phyloP scores from a whole-genome alignment of 2,113 vertebrate genomes.

The Toxotes chatareus region DNA sequence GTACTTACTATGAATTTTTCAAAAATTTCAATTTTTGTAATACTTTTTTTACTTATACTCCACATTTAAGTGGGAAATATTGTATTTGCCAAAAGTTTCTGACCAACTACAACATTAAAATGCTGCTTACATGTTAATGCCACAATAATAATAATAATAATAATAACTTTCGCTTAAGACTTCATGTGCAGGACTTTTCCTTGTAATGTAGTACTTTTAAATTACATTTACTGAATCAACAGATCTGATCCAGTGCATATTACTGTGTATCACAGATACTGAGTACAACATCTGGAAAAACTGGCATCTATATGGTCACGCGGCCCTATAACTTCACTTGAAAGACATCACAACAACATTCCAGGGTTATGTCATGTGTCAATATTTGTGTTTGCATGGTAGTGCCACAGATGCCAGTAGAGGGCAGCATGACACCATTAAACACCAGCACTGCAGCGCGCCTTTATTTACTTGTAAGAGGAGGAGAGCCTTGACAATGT shows the following conservation, averaged over 20 bases:
- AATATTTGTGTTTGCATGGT: slow-evolving; percentile 18
- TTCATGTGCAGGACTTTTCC: background rate
- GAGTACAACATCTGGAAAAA: background rate
- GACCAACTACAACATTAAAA: too few relatives aligned
- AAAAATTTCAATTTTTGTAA: too few relatives aligned
- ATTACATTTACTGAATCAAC: background rate
- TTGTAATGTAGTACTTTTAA: background rate
- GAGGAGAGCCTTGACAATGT: slow-evolving; percentile 54
- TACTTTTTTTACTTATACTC: background rate
- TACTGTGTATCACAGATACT: background rate
- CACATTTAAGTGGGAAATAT: too few relatives aligned
- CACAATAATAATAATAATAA: too few relatives aligned
- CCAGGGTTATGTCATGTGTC: slow-evolving; percentile 41
- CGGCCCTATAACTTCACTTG: background rate
- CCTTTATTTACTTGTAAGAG: slow-evolving; percentile 57
- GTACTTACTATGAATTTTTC: background rate
- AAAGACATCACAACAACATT: slow-evolving; percentile 44
- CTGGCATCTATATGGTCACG: background rate
- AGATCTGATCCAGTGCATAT: background rate
- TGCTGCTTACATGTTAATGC: too few relatives aligned
- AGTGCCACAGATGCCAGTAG: slow-evolving; percentile 61
- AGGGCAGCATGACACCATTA: slow-evolving; percentile 64
- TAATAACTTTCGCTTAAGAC: too few relatives aligned
- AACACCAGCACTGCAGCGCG: background rate
- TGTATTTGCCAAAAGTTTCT: too few relatives aligned